Base-by-base conservation (phyloP, 1,140 invertebrate species). In the Cryptotermes secundus region DNA sequence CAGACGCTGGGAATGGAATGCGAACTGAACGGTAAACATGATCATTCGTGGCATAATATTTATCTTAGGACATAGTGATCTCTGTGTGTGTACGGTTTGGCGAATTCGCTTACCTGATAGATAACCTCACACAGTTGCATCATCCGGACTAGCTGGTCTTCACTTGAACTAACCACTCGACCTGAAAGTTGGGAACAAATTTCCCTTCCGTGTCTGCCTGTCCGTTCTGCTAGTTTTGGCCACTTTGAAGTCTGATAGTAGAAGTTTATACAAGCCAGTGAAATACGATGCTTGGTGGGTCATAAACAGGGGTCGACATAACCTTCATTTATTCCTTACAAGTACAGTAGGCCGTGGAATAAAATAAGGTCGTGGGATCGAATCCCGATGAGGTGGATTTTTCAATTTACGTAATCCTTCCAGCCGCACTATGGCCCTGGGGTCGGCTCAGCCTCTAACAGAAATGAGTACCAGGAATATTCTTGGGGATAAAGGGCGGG, bases 181-280 rank as follows among this genome's bases (percentile, higher is more conserved):
- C 59, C 31, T 26, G 59, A 31, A 72, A 72, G 59, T 72, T 72
- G 59, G 59, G 31, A 72, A 72, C 59, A 72, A 72, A 72, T 72
- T 72, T 31, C 59, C 59, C 59, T 72, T 31, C 59, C 14, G 31
- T 31, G 59, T 14, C 59, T n/a, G 59, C n/a, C n/a, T n/a, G n/a
- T 72, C 31, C 59, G 59, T 49, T n/a, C 26, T 3, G n/a, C 7
- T n/a, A 72, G 59, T 72, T 72, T 72, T 72, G 59, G 59, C 59
- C 59, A 72, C 59, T 72, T 72, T 72, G 59, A 72, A 72, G 59
- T 72, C 59, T n/a, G 59, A 72, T 72, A 72, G 59, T 31, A n/a
- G 26, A 49, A 31, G n/a, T 72, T 26, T 72, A 72, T n/a, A 72
- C 59, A 72, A 31, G 14, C 59, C 26, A 72, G 59, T 72, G 59